phyloP scores from a whole-genome alignment of 2,888 invertebrate genomes.

The Ceraclea dissimilis region DNA sequence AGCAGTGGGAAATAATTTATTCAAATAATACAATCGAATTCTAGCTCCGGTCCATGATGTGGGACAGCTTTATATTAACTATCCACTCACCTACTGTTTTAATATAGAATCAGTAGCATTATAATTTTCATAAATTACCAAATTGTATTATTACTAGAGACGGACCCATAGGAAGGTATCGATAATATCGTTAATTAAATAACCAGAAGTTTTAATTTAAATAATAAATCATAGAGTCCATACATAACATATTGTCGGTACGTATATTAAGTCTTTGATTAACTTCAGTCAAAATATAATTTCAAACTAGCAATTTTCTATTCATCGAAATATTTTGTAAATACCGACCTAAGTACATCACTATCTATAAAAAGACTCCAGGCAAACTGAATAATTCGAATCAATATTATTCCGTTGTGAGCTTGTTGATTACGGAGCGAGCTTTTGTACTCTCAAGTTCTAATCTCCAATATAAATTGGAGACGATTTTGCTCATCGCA shows the following conservation, averaged over 20 bases:
- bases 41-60: not conserved
- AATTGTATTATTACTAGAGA: not conserved
- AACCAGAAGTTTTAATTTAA: not conserved
- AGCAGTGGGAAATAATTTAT: not conserved
- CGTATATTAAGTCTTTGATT: not conserved
- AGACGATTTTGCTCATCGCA: no score
- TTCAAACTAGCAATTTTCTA: no score
- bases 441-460: no score
- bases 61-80: not conserved
- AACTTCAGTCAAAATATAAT: not conserved
- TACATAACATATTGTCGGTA: not conserved
- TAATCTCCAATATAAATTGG: no score
- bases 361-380: not conserved
- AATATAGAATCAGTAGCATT: conserved; percentile 5
- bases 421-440: no score
- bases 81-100: conserved; percentile 1
- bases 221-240: not conserved
- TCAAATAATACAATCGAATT: not conserved
- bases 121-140: conserved; percentile 2
- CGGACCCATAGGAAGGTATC: no score
- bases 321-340: not conserved
- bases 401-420: not conserved
- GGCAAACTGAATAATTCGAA: not conserved
- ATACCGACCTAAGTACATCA: not conserved
- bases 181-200: no score